Percentiles rank a stretch among this genome's conserved stretches.
These are phyloP conservation scores for Drosophila flavopinicola DNA, from an alignment of 2,888 invertebrate genomes.

Conservation along the genomic window DNA sequence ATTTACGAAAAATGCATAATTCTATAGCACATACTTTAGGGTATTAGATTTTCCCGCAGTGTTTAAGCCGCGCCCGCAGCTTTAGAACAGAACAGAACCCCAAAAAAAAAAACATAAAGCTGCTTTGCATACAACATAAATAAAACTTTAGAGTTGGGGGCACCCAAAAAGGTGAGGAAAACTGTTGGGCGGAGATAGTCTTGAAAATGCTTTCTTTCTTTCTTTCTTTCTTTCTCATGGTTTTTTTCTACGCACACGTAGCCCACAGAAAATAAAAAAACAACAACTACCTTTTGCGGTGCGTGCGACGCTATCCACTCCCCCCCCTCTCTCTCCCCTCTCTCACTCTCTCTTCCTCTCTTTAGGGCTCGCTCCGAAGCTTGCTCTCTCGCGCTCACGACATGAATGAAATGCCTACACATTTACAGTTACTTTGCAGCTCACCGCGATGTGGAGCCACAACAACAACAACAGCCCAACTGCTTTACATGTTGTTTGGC, in stretches of 20 bases:
- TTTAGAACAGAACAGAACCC: conserved; percentile 25
- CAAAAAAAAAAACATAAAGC: conserved; percentile 40
- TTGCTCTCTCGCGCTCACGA: conserved; percentile 24
- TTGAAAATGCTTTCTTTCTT: conserved; percentile 66
- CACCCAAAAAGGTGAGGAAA: conserved; percentile 35
- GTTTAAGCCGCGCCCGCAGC: conserved; percentile 44
- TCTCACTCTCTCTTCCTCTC: neutral
- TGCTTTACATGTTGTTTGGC: conserved; percentile 63
- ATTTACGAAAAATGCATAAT: too few relatives aligned
- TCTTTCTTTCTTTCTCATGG: conserved; percentile 54
- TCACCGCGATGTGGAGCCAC: conserved; percentile 33
- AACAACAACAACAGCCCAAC: conserved; percentile 40
- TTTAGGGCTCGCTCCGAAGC: conserved; percentile 6
- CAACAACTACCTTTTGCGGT: conserved; percentile 49
- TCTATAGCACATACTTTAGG: too few relatives aligned
- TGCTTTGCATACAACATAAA: conserved; percentile 75
- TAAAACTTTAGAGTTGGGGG: conserved; percentile 41
- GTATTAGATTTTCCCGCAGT: conserved; percentile 13
- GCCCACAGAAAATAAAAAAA: conserved; percentile 29
- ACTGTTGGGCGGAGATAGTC: conserved; percentile 23
- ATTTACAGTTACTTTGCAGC: conserved; percentile 73
- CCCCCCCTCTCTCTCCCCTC: conserved; percentile 6
- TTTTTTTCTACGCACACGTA: conserved; percentile 66
- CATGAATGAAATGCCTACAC: conserved; percentile 79
- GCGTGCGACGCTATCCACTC: conserved; percentile 63